phyloP scores from a whole-genome alignment of 2,888 invertebrate species.

The Cacoxenus indagator region DNA sequence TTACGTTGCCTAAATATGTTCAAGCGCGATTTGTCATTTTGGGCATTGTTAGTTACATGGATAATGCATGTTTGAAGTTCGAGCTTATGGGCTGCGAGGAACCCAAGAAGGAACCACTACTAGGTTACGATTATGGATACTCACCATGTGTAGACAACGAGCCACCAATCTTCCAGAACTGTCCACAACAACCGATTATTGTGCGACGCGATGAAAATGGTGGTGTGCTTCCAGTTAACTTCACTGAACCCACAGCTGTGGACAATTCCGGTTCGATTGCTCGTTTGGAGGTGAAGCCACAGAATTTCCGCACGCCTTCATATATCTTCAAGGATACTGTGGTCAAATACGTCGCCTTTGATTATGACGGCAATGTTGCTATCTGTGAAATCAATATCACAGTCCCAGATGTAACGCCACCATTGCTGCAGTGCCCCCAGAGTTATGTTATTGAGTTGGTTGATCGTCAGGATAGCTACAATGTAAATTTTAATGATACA shows the following conservation, averaged over 20 bases:
- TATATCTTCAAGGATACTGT: slow-evolving; percentile 91
- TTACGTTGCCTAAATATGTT: slow-evolving; percentile 92
- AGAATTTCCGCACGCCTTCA: slow-evolving; percentile 89
- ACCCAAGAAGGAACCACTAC: slow-evolving; percentile 82
- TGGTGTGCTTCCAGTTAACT: slow-evolving; percentile 91
- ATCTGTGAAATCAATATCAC: slow-evolving; percentile 97
- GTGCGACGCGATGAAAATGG: slow-evolving; percentile 91
- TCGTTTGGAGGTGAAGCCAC: slow-evolving; percentile 91
- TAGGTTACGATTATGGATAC: slow-evolving; percentile 93
- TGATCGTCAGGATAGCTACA: slow-evolving; percentile 90
- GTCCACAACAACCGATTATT: slow-evolving; percentile 91
- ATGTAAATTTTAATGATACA: slow-evolving; percentile 93
- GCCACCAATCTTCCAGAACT: slow-evolving; percentile 96
- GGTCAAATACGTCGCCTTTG: slow-evolving; percentile 95
- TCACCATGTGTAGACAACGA: slow-evolving; percentile 96
- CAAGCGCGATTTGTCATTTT: slow-evolving; percentile 94
- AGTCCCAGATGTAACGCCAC: slow-evolving; percentile 93
- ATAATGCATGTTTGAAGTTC: slow-evolving; percentile 95
- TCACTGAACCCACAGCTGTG: slow-evolving; percentile 93
- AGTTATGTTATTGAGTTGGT: slow-evolving; percentile 94
- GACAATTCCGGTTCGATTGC: slow-evolving; percentile 97
- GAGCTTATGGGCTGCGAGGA: slow-evolving; percentile 97
- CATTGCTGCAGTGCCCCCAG: slow-evolving; percentile 90
- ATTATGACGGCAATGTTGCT: slow-evolving; percentile 97
- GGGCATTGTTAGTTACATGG: slow-evolving; percentile 96